Evolutionary conservation across 2,888 invertebrate genomes (phyloP), one percentile per base, ranked within the genome.

Genomic region (Coecobrya sp.): DNA sequence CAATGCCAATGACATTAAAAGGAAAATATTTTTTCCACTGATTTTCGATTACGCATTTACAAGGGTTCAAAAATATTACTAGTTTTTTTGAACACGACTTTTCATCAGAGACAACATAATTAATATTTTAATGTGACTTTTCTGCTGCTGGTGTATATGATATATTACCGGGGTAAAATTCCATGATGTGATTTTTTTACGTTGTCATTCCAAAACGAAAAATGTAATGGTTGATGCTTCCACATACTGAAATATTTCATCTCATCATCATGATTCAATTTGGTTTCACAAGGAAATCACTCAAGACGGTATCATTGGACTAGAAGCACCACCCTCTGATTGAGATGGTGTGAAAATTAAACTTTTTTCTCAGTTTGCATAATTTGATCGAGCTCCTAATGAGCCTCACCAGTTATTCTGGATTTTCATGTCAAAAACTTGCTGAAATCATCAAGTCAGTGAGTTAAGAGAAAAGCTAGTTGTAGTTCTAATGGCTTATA

Each of bases 331-430:
- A 85, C 59, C 45, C 42, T 49, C 76, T 22, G 76, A 76, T 76
- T 25, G 22, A 76, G 87, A 76, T 79, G 68, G 89, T 89, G 89
- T 89, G 89, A 89, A 89, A 89, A 84, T 89, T 45, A 89, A 70
- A 82, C 82, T 55, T 70, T 55, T 89, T 52, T 49, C 42, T 79
- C 52, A 79, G 49, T 55, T 89, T 55, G 82, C 73, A 89, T 84
- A 89, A 89, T 84, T 84, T 84, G 70, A 84, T 89, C 13, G 55
- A 49, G 82, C 89, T 52, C 89, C 82, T 82, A 89, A 89, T 89
- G 82, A 89, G 82, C 76, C 70, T 70, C 89, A 89, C 89, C 55
- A 82, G 89, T 89, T 84, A 68, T 89, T 62, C 89, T 89, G 82
- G 89, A 89, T 89, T 89, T 73, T 89, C 68, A 52, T 82, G 68